Conservation (phyloP, 1,140 invertebrate genomes). For the Ruditapes philippinarum region DNA sequence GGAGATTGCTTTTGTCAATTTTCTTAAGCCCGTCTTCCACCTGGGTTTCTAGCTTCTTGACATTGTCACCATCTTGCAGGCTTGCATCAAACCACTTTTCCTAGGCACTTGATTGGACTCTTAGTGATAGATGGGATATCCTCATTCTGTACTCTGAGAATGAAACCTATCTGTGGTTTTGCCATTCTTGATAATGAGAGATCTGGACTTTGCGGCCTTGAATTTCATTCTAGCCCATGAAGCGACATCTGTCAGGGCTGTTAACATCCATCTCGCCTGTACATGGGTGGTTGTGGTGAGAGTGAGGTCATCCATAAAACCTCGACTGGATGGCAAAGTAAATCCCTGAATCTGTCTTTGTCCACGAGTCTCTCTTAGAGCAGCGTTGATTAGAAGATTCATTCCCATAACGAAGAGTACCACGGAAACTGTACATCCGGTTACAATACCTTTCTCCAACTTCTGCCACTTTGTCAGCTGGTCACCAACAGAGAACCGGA, state of each 20-base stretch:
- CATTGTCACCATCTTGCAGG: constrained; percentile 17
- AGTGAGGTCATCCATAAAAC: constrained; percentile 48
- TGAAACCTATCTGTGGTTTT: background rate
- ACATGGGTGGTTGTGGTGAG: constrained; percentile 31
- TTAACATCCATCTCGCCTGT: constrained; percentile 47
- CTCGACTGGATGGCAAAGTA: constrained; percentile 33
- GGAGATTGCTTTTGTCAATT: constrained; percentile 33
- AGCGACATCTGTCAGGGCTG: constrained; percentile 33
- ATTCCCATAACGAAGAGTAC: constrained; percentile 51
- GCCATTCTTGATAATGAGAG: constrained; percentile 29
- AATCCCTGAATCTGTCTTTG: constrained; percentile 7
- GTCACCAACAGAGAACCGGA: constrained; percentile 33
- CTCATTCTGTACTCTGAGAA: constrained; percentile 15
- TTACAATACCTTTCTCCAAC: constrained; percentile 61
- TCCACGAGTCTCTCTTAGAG: background rate
- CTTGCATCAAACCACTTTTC: constrained; percentile 51
- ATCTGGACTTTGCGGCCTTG: constrained; percentile 21
- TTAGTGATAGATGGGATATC: constrained; percentile 33
- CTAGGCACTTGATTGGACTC: constrained; percentile 46
- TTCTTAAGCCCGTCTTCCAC: constrained; percentile 56
- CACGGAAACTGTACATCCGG: constrained; percentile 49
- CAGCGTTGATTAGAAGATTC: constrained; percentile 48
- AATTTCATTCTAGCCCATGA: constrained; percentile 26
- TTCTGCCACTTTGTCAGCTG: constrained; percentile 39
- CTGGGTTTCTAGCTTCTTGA: constrained; percentile 25